Evolutionary conservation across 2,888 invertebrate species (phyloP).

Genomic region (Synanthedon myopaeformis): DNA sequence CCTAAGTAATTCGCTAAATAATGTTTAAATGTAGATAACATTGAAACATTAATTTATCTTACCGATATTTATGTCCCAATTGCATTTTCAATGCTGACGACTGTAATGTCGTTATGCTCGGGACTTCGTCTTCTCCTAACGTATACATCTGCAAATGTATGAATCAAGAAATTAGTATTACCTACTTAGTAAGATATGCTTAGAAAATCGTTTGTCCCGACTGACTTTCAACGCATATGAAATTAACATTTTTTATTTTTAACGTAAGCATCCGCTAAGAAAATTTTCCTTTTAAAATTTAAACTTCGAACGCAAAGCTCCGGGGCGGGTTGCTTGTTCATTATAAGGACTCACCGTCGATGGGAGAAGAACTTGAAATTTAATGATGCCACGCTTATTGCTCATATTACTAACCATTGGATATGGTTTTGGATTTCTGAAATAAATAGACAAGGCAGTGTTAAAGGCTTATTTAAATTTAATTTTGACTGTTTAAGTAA

Average conservation of each 20-base stretch:
- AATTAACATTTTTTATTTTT: too few relatives aligned
- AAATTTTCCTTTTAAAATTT: too few relatives aligned
- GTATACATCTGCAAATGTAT: conserved; percentile 66
- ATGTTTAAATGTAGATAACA: too few relatives aligned
- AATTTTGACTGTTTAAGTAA: too few relatives aligned
- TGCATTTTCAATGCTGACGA: conserved; percentile 70
- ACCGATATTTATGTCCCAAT: conserved; percentile 38
- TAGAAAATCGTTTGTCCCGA: too few relatives aligned
- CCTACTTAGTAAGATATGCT: too few relatives aligned
- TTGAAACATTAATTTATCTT: conserved; percentile 2
- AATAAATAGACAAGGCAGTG: conserved; percentile 8
- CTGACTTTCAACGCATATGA: too few relatives aligned
- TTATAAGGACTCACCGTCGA: conserved; percentile 48
- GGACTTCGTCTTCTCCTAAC: conserved; percentile 76
- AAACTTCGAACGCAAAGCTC: too few relatives aligned
- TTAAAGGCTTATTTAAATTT: too few relatives aligned
- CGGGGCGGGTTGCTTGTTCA: neutral
- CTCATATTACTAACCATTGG: conserved; percentile 65
- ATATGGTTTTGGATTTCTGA: conserved; percentile 39
- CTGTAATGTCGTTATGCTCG: conserved; percentile 74
- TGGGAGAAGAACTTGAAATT: conserved; percentile 52
- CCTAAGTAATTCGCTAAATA: too few relatives aligned
- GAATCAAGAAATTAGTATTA: neutral
- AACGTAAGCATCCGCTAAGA: too few relatives aligned
- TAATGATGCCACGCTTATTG: conserved; percentile 58